Base-by-base conservation (phyloP, 2,113 vertebrate genomes). In the Melanerpes formicivorus region DNA sequence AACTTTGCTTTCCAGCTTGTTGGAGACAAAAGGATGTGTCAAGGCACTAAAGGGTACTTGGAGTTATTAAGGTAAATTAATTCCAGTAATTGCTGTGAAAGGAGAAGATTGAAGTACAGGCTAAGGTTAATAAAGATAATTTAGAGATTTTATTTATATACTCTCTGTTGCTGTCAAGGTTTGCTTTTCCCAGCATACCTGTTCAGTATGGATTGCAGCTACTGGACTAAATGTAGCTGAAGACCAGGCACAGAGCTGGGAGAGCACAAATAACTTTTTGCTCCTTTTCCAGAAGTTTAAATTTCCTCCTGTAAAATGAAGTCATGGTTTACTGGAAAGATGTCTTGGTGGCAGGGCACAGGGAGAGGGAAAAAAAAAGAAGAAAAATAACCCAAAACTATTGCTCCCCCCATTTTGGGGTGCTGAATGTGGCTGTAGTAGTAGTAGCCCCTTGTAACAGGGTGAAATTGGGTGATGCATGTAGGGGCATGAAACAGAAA, bases 61-160 rank as follows among this genome's bases (percentile, higher is more conserved):
- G 48, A 82, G 37, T 86, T 87, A 92, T 84, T 93, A 93, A 77
- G 75, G 56, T 71, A 94, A 95, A 94, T 90, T 88, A 90, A 85
- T 95, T 93, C 87, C 72, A 62, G 58, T 91, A 94, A 92, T 95
- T 92, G 40, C 62, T 80, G 6, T 78, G 70, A 85, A 91, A 48
- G 71, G 69, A 83, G 62, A 90, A 95, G 65, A 83, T 27, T 87
- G 84, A 91, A 91, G 69, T 83, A 93, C 44, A 82, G 69, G 22
- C 50, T 90, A 60, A 93, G 79, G 56, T 74, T 94, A 93, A 92
- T 85, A 75, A 89, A 92, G 56, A 85, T 67, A 71, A 90, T 92
- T 89, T 80, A 77, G 81, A 40, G 37, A 37, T 94, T 89, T 84
- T 84, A 73, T 88, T 87, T 84, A 48, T 82, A 76, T 48, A 64